Evolutionary conservation across 1,140 invertebrate genomes (phyloP).

Genomic region (Caenorhabditis inopinata): DNA sequence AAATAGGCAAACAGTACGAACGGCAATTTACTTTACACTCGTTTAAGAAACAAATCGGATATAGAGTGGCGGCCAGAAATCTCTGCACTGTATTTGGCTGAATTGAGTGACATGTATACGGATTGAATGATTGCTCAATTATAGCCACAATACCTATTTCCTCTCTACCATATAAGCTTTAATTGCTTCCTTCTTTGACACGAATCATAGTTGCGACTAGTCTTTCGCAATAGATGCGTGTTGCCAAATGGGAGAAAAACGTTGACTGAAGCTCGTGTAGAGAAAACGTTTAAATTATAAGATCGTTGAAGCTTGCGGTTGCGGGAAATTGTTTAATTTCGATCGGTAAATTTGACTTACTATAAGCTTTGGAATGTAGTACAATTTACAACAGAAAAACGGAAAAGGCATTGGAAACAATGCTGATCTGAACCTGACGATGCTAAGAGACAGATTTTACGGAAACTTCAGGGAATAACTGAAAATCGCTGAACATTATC

Average conservation of each 20-base stretch:
- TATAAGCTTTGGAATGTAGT: too few species aligned
- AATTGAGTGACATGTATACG: constrained; percentile 34
- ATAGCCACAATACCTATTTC: constrained; percentile 16
- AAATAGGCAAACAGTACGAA: constrained; percentile 32
- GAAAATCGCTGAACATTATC: too few species aligned
- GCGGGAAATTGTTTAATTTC: neutral
- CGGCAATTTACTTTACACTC: constrained; percentile 21
- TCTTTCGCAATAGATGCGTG: constrained; percentile 7
- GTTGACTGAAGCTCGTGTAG: neutral
- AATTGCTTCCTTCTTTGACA: constrained; percentile 34
- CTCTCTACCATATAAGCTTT: constrained; percentile 26
- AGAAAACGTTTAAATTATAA: constrained; percentile 31
- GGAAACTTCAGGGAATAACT: too few species aligned
- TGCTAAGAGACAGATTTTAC: too few species aligned
- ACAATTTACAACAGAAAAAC: too few species aligned
- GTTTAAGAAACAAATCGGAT: constrained; percentile 24
- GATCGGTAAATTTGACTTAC: neutral
- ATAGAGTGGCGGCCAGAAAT: neutral
- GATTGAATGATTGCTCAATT: constrained; percentile 28
- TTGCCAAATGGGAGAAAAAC: neutral
- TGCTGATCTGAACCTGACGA: too few species aligned
- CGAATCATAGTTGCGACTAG: constrained; percentile 26
- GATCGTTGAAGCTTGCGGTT: constrained; percentile 23
- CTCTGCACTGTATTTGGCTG: constrained; percentile 5
- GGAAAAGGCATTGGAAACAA: too few species aligned